Percentiles rank a stretch among this genome's conserved stretches.
Conservation (phyloP, 2,113 vertebrate genomes). For the Regulus satrapa region DNA sequence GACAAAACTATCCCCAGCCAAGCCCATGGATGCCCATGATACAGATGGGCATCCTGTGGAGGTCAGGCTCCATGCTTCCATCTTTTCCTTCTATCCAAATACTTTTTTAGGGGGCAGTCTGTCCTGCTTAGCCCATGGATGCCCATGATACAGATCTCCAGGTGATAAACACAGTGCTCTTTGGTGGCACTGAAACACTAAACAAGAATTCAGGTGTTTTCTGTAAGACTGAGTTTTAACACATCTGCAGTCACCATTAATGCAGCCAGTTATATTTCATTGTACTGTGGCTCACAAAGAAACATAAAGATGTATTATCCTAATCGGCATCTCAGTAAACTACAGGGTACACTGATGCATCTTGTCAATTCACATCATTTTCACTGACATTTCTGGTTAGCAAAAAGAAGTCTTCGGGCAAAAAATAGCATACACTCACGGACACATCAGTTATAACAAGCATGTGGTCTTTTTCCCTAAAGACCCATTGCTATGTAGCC, state of each 20-base stretch:
- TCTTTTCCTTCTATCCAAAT: too few species aligned
- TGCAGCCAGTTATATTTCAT: neutral
- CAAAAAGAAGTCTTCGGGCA: conserved; percentile 35
- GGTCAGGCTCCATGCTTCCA: too few species aligned
- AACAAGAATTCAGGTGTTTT: neutral
- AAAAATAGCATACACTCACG: neutral
- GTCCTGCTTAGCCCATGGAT: neutral
- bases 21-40: neutral
- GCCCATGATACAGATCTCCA: neutral
- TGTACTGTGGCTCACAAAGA: neutral
- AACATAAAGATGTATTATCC: neutral
- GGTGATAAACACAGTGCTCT: neutral
- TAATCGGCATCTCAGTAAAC: conserved; percentile 3
- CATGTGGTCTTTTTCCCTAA: neutral
- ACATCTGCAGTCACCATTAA: neutral
- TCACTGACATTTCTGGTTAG: conserved; percentile 37
- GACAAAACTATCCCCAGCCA: neutral
- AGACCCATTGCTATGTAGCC: neutral
- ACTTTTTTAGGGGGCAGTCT: too few species aligned
- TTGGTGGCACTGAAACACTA: neutral
- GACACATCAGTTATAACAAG: conserved; percentile 19
- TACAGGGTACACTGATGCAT: neutral
- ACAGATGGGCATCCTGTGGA: too few species aligned
- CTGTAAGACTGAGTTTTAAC: neutral
- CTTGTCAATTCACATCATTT: conserved; percentile 52